phyloP scores from a whole-genome alignment of 2,888 invertebrate genomes.

The Diaperis boleti region DNA sequence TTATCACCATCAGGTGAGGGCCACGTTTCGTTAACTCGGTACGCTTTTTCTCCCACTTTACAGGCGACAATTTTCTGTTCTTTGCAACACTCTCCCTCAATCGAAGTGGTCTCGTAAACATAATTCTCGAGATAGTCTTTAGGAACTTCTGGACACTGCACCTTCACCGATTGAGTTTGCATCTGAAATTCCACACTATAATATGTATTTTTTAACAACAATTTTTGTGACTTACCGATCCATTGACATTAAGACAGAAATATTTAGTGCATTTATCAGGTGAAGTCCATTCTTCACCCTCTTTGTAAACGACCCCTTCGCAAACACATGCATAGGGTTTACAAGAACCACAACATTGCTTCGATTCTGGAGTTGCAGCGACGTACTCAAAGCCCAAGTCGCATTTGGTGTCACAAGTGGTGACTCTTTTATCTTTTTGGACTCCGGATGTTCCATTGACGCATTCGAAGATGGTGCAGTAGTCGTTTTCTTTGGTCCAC shows the following conservation, averaged over 20 bases:
- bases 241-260: conserved; percentile 70
- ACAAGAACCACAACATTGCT: conserved; percentile 76
- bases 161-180: conserved; percentile 69
- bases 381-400: conserved; percentile 71
- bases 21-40: conserved; percentile 65
- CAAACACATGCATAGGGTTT: conserved; percentile 70
- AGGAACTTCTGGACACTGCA: conserved; percentile 69
- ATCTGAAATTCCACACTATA: conserved; percentile 63
- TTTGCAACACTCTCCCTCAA: conserved; percentile 72
- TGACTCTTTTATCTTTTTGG: conserved; percentile 68
- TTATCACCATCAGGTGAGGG: conserved; percentile 65
- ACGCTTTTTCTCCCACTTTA: conserved; percentile 66
- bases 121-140: conserved; percentile 66
- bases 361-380: conserved; percentile 59
- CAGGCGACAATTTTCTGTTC: conserved; percentile 70
- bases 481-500: conserved; percentile 70
- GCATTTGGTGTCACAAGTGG: conserved; percentile 69
- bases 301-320: conserved; percentile 65
- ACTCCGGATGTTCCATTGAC: conserved; percentile 67
- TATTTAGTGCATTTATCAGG: conserved; percentile 74
- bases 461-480: conserved; percentile 72
- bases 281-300: conserved; percentile 73
- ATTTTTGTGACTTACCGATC: conserved; percentile 56
- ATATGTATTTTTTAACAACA: no score
- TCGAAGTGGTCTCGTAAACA: conserved; percentile 66